Evolutionary conservation across 53 echinoderm and acorn worm species (phyloP).

Genomic region (Zoroaster sp.): DNA sequence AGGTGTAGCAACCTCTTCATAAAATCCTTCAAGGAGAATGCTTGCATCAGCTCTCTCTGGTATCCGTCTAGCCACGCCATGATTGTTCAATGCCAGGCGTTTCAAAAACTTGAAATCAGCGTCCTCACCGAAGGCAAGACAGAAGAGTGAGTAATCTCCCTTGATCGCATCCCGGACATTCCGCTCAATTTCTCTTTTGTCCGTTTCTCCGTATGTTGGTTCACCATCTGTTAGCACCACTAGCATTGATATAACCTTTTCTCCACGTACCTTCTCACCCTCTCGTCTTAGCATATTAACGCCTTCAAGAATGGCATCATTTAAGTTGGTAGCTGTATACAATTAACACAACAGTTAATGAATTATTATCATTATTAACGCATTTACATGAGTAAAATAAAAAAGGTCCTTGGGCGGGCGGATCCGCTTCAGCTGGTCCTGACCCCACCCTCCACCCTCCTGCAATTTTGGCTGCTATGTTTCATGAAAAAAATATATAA

Average conservation of each 20-base stretch:
- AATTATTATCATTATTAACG: too few species aligned
- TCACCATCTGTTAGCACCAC: conserved; percentile 92
- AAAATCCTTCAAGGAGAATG: conserved; percentile 77
- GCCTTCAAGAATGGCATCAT: conserved; percentile 83
- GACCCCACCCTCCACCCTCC: too few species aligned
- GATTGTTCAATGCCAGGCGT: conserved; percentile 76
- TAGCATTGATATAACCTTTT: conserved; percentile 83
- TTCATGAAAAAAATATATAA: too few species aligned
- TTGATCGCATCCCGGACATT: conserved; percentile 78
- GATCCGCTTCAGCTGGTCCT: too few species aligned
- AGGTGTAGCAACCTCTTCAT: conserved; percentile 91
- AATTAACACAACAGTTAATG: too few species aligned
- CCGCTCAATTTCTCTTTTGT: conserved; percentile 71
- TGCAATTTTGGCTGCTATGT: too few species aligned
- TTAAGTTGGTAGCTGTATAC: conserved; percentile 85
- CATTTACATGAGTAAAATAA: too few species aligned
- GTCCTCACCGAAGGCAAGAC: conserved; percentile 60
- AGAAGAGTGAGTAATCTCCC: conserved; percentile 59
- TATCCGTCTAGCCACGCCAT: conserved; percentile 85
- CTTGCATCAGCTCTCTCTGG: conserved; percentile 88
- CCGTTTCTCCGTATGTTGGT: conserved; percentile 85
- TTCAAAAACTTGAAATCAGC: conserved; percentile 60
- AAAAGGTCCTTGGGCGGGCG: too few species aligned
- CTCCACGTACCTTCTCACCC: conserved; percentile 55
- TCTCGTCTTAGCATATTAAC: conserved; percentile 85